Percentiles rank a stretch among this genome's conserved stretches.
phyloP scores from a whole-genome alignment of 2,888 invertebrate genomes.

The Ennomos quercinarius region DNA sequence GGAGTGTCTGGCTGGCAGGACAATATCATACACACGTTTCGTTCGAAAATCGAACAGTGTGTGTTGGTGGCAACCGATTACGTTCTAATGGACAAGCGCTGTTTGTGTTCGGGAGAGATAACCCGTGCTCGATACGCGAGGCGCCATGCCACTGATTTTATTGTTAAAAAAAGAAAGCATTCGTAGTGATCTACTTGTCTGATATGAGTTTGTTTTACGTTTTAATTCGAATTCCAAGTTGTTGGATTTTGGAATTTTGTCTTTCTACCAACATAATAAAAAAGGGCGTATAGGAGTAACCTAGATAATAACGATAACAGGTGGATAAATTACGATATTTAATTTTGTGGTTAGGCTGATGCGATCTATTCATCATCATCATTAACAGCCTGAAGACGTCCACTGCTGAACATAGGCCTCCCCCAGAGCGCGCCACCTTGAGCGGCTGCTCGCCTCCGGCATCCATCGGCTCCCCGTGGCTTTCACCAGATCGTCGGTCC shows the following conservation, averaged over 20 bases:
- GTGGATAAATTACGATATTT: too few species aligned
- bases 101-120: conserved; percentile 81
- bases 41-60: conserved; percentile 61
- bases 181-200: conserved; percentile 63
- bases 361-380: too few species aligned
- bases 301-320: too few species aligned
- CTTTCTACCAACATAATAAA: neutral
- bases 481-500: too few species aligned
- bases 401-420: too few species aligned
- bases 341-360: too few species aligned
- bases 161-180: conserved; percentile 58
- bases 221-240: conserved; percentile 30
- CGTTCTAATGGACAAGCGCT: conserved; percentile 85
- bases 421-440: too few species aligned
- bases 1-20: conserved; percentile 45
- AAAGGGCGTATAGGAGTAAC: neutral
- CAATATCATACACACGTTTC: conserved; percentile 55
- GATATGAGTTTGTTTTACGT: conserved; percentile 49
- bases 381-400: too few species aligned
- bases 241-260: conserved; percentile 4
- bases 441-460: too few species aligned
- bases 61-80: conserved; percentile 85
- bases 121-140: conserved; percentile 79
- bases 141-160: conserved; percentile 82
- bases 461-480: too few species aligned